Percentiles rank a stretch among this genome's conserved stretches.
phyloP scores from a whole-genome alignment of 2,888 invertebrate species.

The Nipponacmea schrenckii region DNA sequence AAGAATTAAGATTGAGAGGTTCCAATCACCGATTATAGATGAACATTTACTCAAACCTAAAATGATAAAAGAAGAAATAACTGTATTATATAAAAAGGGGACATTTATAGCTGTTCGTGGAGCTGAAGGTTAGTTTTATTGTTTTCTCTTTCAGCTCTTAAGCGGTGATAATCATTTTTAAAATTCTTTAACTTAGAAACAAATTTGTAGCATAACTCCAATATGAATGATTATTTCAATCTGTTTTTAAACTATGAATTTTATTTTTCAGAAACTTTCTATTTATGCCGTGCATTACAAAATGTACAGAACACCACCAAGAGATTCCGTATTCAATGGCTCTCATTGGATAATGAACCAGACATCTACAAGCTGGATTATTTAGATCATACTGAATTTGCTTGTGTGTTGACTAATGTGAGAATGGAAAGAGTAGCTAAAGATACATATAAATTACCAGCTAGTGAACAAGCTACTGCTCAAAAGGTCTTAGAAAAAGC shows the following conservation, averaged over 20 bases:
- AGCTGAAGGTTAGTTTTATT: slow-evolving; percentile 81
- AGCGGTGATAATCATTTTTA: too few species aligned
- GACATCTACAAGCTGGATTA: slow-evolving; percentile 86
- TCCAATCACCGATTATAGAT: slow-evolving; percentile 57
- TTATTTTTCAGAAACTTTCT: slow-evolving; percentile 62
- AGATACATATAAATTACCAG: slow-evolving; percentile 78
- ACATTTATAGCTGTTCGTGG: slow-evolving; percentile 92
- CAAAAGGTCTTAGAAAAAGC: slow-evolving; percentile 86
- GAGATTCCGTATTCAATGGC: slow-evolving; percentile 89
- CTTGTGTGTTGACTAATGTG: slow-evolving; percentile 78
- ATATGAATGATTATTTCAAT: neutral
- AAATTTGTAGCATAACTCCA: too few species aligned
- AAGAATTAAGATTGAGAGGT: slow-evolving; percentile 56
- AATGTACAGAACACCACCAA: slow-evolving; percentile 88
- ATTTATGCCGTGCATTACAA: slow-evolving; percentile 87
- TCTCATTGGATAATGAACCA: slow-evolving; percentile 68
- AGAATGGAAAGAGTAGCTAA: slow-evolving; percentile 80
- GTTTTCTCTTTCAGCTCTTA: neutral
- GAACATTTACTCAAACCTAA: slow-evolving; percentile 45
- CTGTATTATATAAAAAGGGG: slow-evolving; percentile 88
- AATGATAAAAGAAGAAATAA: slow-evolving; percentile 76
- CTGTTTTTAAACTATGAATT: neutral
- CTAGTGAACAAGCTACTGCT: slow-evolving; percentile 81
- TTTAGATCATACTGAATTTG: slow-evolving; percentile 79
- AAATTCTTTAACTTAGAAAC: too few species aligned